Evolutionary conservation across 2,113 vertebrate genomes (phyloP).

Genomic region (Phocoena phocoena): DNA sequence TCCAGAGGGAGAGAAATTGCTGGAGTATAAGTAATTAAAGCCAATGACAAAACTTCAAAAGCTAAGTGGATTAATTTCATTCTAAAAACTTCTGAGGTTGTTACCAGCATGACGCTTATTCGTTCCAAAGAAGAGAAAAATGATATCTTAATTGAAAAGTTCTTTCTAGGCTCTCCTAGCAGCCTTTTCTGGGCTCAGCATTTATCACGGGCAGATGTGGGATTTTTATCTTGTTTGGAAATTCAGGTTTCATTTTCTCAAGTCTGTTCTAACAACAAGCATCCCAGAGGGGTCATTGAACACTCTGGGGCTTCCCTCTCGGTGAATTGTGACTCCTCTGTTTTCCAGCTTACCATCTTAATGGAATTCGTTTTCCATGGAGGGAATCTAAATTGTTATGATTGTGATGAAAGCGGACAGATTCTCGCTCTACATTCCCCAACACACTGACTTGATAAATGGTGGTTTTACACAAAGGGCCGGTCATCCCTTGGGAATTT

Average conservation of each 20-base stretch:
- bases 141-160: slow-evolving; percentile 13
- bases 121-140: not conserved
- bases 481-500: not conserved
- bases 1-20: slow-evolving; percentile 36
- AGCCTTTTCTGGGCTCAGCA: not conserved
- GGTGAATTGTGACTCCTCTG: slow-evolving; percentile 6
- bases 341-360: slow-evolving; percentile 47
- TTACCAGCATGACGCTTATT: not conserved
- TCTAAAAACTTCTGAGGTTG: slow-evolving; percentile 35
- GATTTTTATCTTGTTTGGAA: slow-evolving; percentile 51
- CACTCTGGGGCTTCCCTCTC: slow-evolving; percentile 1
- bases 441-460: not conserved
- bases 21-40: slow-evolving; percentile 45
- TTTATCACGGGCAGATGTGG: slow-evolving; percentile 27
- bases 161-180: not conserved
- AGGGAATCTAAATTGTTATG: slow-evolving; percentile 50
- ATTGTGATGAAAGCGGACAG: not conserved
- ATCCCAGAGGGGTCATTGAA: slow-evolving; percentile 11
- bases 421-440: not conserved
- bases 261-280: not conserved
- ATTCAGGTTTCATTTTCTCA: slow-evolving; percentile 51
- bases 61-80: slow-evolving; percentile 47
- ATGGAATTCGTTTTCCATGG: slow-evolving; percentile 50
- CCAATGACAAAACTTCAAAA: slow-evolving; percentile 31
- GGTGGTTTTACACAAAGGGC: not conserved